Evolutionary conservation across 1,140 invertebrate species (phyloP).

Genomic region (Teleogryllus occipitalis): DNA sequence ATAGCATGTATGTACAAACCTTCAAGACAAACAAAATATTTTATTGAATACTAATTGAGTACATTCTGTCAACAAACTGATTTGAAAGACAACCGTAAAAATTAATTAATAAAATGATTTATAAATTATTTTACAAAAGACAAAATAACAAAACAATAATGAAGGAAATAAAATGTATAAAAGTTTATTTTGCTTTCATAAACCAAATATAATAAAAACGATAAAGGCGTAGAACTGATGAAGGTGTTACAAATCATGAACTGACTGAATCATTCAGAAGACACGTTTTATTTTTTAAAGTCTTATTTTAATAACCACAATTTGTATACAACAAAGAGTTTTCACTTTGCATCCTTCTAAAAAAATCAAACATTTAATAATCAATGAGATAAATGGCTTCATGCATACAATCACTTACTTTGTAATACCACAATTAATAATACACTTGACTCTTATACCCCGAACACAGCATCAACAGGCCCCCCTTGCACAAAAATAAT

Average conservation of each 20-base stretch:
- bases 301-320: conserved; percentile 24
- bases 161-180: conserved; percentile 16
- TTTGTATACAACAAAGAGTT: conserved; percentile 24
- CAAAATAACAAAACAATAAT: conserved; percentile 22
- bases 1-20: not conserved
- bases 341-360: conserved; percentile 18
- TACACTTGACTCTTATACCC: conserved; percentile 22
- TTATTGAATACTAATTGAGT: conserved; percentile 23
- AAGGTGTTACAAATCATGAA: conserved; percentile 9
- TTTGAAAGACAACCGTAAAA: conserved; percentile 25
- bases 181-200: conserved; percentile 1
- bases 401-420: conserved; percentile 21
- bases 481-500: conserved; percentile 20
- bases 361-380: conserved; percentile 23
- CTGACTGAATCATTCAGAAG: conserved; percentile 10
- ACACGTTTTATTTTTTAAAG: conserved; percentile 1
- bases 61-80: conserved; percentile 24
- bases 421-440: conserved; percentile 19
- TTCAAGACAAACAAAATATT: conserved; percentile 25
- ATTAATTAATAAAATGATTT: conserved; percentile 19
- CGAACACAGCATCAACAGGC: conserved; percentile 7
- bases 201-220: not conserved
- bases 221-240: not conserved
- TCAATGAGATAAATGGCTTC: conserved; percentile 18
- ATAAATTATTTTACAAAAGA: conserved; percentile 21